Evolutionary conservation across 2,113 vertebrate species (phyloP).

Genomic region (Empidonax traillii): DNA sequence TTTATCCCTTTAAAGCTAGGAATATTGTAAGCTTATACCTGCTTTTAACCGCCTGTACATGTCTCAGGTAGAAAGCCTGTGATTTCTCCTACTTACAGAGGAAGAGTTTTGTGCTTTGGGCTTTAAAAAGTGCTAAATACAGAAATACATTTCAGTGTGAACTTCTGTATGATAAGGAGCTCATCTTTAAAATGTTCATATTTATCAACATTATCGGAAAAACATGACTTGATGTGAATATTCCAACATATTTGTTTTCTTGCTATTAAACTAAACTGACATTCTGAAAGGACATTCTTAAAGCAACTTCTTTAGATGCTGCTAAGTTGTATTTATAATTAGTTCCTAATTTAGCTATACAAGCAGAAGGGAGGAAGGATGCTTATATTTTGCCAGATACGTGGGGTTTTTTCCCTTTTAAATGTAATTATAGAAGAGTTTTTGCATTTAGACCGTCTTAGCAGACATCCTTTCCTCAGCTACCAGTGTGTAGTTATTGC

Average conservation of each 20-base stretch:
- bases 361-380: conserved; percentile 59
- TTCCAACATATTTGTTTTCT: conserved; percentile 78
- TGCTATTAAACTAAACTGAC: conserved; percentile 74
- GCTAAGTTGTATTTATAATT: conserved; percentile 76
- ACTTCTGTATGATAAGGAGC: conserved; percentile 40
- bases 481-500: conserved; percentile 73
- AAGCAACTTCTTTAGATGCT: conserved; percentile 66
- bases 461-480: conserved; percentile 65
- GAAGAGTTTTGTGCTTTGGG: background rate
- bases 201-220: conserved; percentile 75
- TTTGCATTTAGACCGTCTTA: conserved; percentile 66
- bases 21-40: background rate
- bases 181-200: conserved; percentile 69
- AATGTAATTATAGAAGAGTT: conserved; percentile 59
- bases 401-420: conserved; percentile 47
- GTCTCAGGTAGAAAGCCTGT: background rate
- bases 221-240: conserved; percentile 66
- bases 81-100: background rate
- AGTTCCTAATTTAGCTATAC: conserved; percentile 66
- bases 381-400: conserved; percentile 67
- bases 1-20: background rate
- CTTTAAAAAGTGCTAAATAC: background rate
- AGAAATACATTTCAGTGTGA: conserved; percentile 12
- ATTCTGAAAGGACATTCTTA: conserved; percentile 69
- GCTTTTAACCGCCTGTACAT: background rate